Conservation (phyloP, 2,113 vertebrate genomes). For the Psettodes erumei region DNA sequence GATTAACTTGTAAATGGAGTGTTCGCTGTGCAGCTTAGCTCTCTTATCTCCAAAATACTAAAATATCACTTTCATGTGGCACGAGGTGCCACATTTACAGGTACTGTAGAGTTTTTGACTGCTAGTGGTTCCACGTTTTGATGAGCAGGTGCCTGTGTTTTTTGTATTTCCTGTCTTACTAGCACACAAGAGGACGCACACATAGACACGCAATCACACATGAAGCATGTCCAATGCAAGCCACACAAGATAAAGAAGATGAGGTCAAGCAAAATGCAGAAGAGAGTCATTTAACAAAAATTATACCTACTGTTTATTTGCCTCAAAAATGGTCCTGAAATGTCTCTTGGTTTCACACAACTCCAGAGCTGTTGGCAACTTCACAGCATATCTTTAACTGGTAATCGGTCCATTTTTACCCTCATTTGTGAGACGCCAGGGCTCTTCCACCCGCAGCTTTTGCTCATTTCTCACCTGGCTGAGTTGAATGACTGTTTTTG, state of each 20-base stretch:
- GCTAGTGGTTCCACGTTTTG: background rate
- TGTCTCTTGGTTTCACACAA: no score
- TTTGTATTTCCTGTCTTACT: background rate
- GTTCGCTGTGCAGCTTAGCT: background rate
- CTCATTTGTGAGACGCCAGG: background rate
- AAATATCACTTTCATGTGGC: background rate
- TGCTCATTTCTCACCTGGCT: no score
- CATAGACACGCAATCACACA: no score
- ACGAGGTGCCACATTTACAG: background rate
- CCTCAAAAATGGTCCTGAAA: no score
- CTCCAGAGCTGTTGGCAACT: background rate
- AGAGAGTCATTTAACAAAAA: no score
- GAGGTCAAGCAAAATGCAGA: no score
- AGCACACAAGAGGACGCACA: background rate
- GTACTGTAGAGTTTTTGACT: background rate
- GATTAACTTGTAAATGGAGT: background rate
- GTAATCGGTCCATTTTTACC: no score
- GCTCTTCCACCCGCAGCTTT: background rate
- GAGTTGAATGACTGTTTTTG: background rate
- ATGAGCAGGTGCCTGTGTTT: background rate
- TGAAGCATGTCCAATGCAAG: no score
- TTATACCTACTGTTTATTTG: no score
- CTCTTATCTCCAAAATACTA: background rate
- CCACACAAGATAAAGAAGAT: background rate
- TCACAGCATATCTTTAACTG: background rate